phyloP scores from a whole-genome alignment of 2,888 invertebrate genomes.

The Caradrina kadenii region DNA sequence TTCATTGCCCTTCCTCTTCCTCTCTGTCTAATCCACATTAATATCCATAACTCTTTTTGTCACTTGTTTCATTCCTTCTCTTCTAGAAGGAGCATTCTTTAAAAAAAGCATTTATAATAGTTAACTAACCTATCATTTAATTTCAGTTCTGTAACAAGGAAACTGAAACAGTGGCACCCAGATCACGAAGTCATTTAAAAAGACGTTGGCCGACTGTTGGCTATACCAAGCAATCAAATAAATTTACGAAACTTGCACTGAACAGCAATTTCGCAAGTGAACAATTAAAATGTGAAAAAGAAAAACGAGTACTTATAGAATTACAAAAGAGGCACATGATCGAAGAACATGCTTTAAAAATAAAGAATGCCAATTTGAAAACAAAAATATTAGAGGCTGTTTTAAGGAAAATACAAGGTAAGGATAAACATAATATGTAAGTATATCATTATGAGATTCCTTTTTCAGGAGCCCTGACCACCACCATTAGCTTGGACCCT shows the following conservation, averaged over 20 bases:
- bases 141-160: slow-evolving; percentile 28
- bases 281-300: slow-evolving; percentile 21
- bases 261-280: slow-evolving; percentile 8
- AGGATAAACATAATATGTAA: not conserved
- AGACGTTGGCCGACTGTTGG: slow-evolving; percentile 11
- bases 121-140: not conserved
- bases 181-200: not conserved
- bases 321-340: slow-evolving; percentile 19
- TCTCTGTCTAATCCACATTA: no score
- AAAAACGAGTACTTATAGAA: slow-evolving; percentile 21
- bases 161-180: not conserved
- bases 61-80: no score
- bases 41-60: no score
- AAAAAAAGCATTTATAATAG: no score
- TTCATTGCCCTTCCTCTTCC: no score
- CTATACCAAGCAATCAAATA: slow-evolving; percentile 16
- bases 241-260: not conserved
- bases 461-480: no score
- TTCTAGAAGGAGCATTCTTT: no score
- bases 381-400: slow-evolving; percentile 33
- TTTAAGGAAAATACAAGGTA: slow-evolving; percentile 29
- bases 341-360: slow-evolving; percentile 23
- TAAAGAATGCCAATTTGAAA: slow-evolving; percentile 25
- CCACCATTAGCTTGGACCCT: no score
- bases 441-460: no score